Evolutionary conservation across 2,888 invertebrate genomes (phyloP).

Genomic region (Oscheius sp.): DNA sequence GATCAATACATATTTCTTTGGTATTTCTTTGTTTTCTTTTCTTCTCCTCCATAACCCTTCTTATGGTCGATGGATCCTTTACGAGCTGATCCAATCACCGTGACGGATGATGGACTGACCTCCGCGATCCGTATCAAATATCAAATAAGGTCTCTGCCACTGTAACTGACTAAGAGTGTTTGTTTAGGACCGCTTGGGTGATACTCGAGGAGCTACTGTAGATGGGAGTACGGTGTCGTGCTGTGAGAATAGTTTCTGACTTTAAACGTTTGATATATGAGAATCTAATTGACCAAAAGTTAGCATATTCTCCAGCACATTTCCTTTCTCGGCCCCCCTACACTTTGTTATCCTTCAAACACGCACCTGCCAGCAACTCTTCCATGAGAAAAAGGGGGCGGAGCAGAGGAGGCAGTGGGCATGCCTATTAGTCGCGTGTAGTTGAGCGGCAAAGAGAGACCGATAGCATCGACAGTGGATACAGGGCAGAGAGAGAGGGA

Average conservation of each 20-base stretch:
- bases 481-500: too few species aligned
- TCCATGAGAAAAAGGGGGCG: conserved; percentile 19
- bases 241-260: background rate
- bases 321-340: too few species aligned
- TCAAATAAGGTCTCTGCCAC: conserved; percentile 14
- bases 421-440: conserved; percentile 11
- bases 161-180: conserved; percentile 1
- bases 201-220: conserved; percentile 22
- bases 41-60: too few species aligned
- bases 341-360: too few species aligned
- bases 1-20: conserved; percentile 30
- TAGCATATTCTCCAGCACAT: too few species aligned
- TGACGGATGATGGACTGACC: conserved; percentile 17
- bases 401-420: background rate
- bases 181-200: conserved; percentile 13
- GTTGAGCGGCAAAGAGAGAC: background rate
- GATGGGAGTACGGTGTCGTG: background rate
- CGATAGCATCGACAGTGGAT: conserved; percentile 15
- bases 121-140: conserved; percentile 26
- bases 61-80: background rate
- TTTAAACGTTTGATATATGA: background rate
- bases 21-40: background rate
- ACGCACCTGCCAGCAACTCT: background rate
- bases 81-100: conserved; percentile 20
- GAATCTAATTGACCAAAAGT: too few species aligned